Evolutionary conservation across 1,140 invertebrate genomes (phyloP).

Genomic region (Leptopilina clavipes): DNA sequence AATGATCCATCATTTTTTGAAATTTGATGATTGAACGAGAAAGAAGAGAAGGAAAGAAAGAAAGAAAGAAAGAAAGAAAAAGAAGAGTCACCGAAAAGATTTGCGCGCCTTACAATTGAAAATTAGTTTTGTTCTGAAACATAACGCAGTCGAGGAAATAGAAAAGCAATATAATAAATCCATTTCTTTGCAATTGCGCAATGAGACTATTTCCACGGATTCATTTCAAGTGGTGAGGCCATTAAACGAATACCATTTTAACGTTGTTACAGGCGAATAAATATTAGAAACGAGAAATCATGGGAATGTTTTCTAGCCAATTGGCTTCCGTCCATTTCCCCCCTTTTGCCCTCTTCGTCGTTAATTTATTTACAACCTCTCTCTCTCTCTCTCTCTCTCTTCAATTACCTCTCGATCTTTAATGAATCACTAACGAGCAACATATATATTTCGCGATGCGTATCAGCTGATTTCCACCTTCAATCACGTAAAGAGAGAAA

Average conservation of each 20-base stretch:
- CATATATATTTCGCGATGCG: not conserved
- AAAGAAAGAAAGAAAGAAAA: too few relatives aligned
- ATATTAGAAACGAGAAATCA: conserved; percentile 32
- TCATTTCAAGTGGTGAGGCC: conserved; percentile 13
- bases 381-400: too few relatives aligned
- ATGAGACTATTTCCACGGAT: conserved; percentile 21
- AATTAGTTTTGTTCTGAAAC: not conserved
- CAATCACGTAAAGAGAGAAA: not conserved
- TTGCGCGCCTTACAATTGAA: not conserved
- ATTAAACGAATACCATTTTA: conserved; percentile 26
- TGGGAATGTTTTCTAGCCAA: conserved; percentile 7
- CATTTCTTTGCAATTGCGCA: conserved; percentile 26
- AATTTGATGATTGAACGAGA: too few relatives aligned
- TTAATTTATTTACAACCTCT: not conserved
- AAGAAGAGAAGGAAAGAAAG: too few relatives aligned
- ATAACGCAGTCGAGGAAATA: not conserved
- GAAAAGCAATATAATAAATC: conserved; percentile 19
- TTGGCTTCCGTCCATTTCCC: conserved; percentile 22
- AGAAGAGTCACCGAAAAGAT: too few relatives aligned
- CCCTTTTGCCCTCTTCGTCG: not conserved
- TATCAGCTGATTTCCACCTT: not conserved
- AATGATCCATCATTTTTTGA: too few relatives aligned
- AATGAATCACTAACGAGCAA: conserved; percentile 13
- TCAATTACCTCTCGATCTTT: not conserved
- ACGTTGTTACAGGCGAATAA: conserved; percentile 31